phyloP scores from a whole-genome alignment of 2,888 invertebrate species.

The Alloplasta piceator region DNA sequence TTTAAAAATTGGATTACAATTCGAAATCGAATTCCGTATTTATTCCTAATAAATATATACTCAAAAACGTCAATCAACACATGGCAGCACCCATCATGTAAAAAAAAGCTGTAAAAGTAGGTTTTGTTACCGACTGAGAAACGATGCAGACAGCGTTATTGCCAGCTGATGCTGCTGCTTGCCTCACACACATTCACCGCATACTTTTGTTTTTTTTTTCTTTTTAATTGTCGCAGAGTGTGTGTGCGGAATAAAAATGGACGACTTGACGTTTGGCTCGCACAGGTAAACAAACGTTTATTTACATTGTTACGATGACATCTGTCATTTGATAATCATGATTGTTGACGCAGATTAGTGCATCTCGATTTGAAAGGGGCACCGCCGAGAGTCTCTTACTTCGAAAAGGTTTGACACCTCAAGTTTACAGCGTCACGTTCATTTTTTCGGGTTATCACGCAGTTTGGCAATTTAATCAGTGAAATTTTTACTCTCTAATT shows the following conservation, averaged over 20 bases:
- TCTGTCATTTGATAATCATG: conserved; percentile 67
- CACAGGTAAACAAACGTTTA: conserved; percentile 82
- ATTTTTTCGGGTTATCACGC: no score
- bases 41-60: no score
- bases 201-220: neutral
- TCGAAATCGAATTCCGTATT: no score
- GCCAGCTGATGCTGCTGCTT: no score
- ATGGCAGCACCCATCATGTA: no score
- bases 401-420: conserved; percentile 84
- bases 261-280: conserved; percentile 83
- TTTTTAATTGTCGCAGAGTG: neutral
- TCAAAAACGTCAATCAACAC: no score
- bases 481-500: neutral
- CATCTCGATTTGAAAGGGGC: conserved; percentile 92
- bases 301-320: conserved; percentile 57
- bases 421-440: no score
- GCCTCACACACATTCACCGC: no score
- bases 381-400: conserved; percentile 86
- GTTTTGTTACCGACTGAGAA: neutral
- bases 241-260: conserved; percentile 78
- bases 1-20: no score
- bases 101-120: no score
- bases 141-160: no score
- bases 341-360: conserved; percentile 84
- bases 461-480: no score